These are phyloP conservation scores for Sphaerodactylus townsendi DNA, from an alignment of 2,113 vertebrate species.

Conservation along the genomic window DNA sequence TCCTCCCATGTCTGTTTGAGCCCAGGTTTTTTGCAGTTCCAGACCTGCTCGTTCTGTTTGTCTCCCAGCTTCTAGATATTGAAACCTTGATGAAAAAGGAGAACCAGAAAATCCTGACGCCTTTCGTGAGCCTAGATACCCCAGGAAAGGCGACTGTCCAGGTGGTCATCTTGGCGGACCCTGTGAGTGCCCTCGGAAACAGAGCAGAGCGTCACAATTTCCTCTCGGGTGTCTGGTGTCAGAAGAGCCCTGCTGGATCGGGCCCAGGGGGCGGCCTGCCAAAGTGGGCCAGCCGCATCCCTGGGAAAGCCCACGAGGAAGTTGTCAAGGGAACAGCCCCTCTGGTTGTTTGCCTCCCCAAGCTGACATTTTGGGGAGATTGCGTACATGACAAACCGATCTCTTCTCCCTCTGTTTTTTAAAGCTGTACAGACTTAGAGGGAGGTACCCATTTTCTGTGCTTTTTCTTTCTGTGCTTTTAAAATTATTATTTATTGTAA, in stretches of 20 bases:
- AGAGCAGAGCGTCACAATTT: neutral
- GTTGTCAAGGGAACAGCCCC: too few relatives aligned
- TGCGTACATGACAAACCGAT: neutral
- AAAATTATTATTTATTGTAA: too few relatives aligned
- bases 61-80: constrained; percentile 81
- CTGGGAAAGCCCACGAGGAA: too few relatives aligned
- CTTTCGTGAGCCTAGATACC: constrained; percentile 92
- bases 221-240: too few relatives aligned
- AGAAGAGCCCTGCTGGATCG: neutral
- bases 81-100: constrained; percentile 89
- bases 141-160: constrained; percentile 97
- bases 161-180: constrained; percentile 93
- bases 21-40: neutral
- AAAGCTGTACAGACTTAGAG: too few relatives aligned
- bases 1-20: too few relatives aligned
- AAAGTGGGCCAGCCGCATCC: too few relatives aligned
- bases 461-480: too few relatives aligned
- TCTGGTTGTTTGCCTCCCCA: neutral
- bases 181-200: constrained; percentile 76
- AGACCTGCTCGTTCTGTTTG: neutral
- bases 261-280: neutral
- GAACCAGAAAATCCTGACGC: constrained; percentile 88
- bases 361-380: neutral
- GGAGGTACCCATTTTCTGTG: too few relatives aligned
- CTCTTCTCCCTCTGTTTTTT: neutral